Percentiles rank a stretch among this genome's conserved stretches.
Conservation (phyloP, 2,797 vertebrate genomes). For the Scleropages formosus region DNA sequence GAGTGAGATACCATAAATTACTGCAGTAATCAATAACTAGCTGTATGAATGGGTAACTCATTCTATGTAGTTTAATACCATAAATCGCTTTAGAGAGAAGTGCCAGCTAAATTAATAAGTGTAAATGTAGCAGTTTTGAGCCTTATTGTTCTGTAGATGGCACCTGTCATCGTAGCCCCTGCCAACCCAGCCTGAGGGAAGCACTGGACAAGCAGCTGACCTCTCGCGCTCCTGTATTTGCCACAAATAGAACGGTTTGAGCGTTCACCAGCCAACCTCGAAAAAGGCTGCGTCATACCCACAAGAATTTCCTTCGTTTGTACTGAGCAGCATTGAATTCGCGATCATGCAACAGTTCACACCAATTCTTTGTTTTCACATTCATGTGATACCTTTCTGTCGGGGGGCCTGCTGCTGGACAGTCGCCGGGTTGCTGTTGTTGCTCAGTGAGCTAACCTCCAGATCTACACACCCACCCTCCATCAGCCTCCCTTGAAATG, state of each 20-base stretch:
- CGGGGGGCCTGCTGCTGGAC: background rate
- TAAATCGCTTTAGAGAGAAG: background rate
- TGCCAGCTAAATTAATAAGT: background rate
- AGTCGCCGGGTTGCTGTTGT: background rate
- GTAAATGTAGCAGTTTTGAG: background rate
- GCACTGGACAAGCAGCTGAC: slow-evolving; percentile 27
- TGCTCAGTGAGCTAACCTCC: background rate
- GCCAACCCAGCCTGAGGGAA: background rate
- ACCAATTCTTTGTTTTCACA: slow-evolving; percentile 53
- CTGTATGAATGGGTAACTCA: too few species aligned
- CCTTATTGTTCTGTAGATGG: slow-evolving; percentile 16
- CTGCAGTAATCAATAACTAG: background rate
- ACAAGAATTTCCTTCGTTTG: slow-evolving; percentile 68
- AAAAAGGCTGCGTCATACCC: slow-evolving; percentile 52
- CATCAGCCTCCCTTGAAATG: too few species aligned
- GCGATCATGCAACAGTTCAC: slow-evolving; percentile 51
- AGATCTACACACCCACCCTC: background rate
- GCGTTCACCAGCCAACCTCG: slow-evolving; percentile 36
- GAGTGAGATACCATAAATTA: too few species aligned
- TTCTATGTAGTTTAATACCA: background rate
- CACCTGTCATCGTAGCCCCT: slow-evolving; percentile 23
- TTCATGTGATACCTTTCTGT: slow-evolving; percentile 36
- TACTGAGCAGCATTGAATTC: slow-evolving; percentile 48
- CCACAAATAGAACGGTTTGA: slow-evolving; percentile 47
- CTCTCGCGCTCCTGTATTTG: slow-evolving; percentile 26